Conservation (phyloP, 2,888 invertebrate genomes). For the Resseliella maxima region DNA sequence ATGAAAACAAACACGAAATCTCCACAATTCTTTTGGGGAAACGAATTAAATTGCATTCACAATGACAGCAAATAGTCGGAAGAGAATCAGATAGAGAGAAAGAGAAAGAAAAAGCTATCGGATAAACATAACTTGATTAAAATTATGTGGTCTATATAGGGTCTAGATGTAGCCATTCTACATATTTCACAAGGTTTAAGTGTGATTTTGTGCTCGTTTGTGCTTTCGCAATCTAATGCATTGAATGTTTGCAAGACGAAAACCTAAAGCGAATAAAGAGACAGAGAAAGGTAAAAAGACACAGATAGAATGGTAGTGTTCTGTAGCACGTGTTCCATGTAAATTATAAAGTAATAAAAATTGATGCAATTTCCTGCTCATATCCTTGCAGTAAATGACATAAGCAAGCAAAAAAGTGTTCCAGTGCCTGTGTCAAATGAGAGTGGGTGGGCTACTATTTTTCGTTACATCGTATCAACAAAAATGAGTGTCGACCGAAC, state of each 20-base stretch:
- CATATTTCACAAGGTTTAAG: background rate
- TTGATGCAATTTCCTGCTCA: constrained; percentile 48
- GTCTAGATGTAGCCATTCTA: background rate
- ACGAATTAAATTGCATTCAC: constrained; percentile 36
- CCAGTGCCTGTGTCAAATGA: background rate
- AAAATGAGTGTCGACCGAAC: constrained; percentile 9
- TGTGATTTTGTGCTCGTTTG: background rate
- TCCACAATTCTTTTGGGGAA: constrained; percentile 11
- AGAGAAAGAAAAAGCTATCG: background rate
- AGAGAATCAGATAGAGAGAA: background rate
- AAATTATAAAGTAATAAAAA: constrained; percentile 53
- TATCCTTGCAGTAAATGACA: constrained; percentile 36
- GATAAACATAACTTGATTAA: constrained; percentile 36
- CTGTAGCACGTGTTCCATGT: constrained; percentile 32
- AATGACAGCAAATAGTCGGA: constrained; percentile 1
- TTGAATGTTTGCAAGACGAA: background rate
- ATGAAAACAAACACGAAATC: background rate
- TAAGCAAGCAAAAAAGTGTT: background rate
- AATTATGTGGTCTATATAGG: background rate
- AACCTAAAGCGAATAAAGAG: background rate
- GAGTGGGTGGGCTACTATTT: background rate
- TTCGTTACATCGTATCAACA: background rate
- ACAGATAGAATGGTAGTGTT: background rate
- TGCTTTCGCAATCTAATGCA: constrained; percentile 8
- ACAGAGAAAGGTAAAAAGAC: background rate